These are phyloP conservation scores for Lophotis ruficrista DNA, from an alignment of 2,113 vertebrate species.

Conservation along the genomic window DNA sequence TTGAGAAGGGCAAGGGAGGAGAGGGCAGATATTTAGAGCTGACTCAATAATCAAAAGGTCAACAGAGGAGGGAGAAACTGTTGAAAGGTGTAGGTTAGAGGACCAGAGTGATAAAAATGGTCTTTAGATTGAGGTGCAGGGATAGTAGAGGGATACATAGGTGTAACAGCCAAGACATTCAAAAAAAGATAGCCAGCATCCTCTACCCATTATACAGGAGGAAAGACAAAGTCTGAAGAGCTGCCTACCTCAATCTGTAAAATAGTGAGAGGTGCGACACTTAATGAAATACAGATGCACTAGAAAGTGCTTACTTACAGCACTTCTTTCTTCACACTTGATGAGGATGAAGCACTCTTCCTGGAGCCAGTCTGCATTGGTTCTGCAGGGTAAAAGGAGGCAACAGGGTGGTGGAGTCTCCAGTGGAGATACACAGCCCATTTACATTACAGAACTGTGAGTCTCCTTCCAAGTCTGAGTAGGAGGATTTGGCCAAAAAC, in stretches of 20 bases:
- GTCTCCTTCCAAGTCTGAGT: not conserved
- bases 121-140: not conserved
- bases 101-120: fast-evolving
- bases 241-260: not conserved
- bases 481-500: too few relatives aligned
- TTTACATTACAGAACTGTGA: not conserved
- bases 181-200: not conserved
- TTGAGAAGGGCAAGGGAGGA: not conserved
- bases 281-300: too few relatives aligned
- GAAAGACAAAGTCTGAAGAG: not conserved
- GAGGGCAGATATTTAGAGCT: not conserved
- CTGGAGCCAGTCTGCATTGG: not conserved
- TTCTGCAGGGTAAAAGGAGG: not conserved
- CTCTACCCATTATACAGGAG: not conserved
- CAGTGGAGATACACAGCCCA: not conserved
- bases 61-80: not conserved
- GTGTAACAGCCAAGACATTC: not conserved
- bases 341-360: not conserved
- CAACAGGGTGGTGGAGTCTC: not conserved
- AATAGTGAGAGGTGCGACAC: too few relatives aligned
- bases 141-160: not conserved
- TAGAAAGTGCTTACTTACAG: not conserved
- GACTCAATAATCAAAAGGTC: not conserved
- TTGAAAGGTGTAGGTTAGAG: not conserved
- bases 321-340: not conserved